A percentile compares a stretch with the other conserved stretches of the same genome.
Conservation (phyloP, 2,113 vertebrate genomes). For the Xiphias gladius region DNA sequence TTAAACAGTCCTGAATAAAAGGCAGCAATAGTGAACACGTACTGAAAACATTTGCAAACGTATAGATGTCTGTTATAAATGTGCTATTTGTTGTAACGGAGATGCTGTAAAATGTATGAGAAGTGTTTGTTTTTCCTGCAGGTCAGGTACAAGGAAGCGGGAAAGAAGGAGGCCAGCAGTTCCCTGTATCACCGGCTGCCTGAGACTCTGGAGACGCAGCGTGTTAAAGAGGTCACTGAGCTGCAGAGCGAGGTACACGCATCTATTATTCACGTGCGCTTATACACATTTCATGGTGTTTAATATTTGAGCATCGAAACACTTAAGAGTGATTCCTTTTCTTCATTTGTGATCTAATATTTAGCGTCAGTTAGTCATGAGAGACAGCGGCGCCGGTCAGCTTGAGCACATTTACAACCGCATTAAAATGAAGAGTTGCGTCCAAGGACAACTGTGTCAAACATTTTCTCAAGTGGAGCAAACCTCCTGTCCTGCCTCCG, state of each 20-base stretch:
- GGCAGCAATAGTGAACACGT: too few relatives aligned
- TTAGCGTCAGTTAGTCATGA: too few relatives aligned
- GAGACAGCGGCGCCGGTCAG: too few relatives aligned
- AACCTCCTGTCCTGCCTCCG: too few relatives aligned
- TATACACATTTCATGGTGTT: conserved; percentile 18
- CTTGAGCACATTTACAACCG: too few relatives aligned
- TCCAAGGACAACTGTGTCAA: too few relatives aligned
- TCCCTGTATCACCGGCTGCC: conserved; percentile 90
- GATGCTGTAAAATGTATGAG: too few relatives aligned
- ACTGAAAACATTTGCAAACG: too few relatives aligned
- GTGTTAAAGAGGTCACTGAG: conserved; percentile 85
- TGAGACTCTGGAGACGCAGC: conserved; percentile 90
- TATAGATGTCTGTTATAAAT: background rate
- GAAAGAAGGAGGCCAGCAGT: conserved; percentile 84
- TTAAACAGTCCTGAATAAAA: too few relatives aligned
- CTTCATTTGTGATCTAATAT: background rate
- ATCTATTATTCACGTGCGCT: conserved; percentile 18
- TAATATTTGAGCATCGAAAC: conserved; percentile 1
- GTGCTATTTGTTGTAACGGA: background rate
- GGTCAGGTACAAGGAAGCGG: conserved; percentile 88
- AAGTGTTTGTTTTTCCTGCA: conserved; percentile 36
- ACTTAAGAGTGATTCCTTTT: background rate
- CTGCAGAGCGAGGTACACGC: conserved; percentile 87
- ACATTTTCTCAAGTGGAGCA: too few relatives aligned
- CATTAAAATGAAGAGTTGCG: too few relatives aligned